Percentiles rank a stretch among this genome's conserved stretches.
These are phyloP conservation scores for Yponomeuta evonymella DNA, from an alignment of 2,888 invertebrate genomes.

Conservation along the genomic window DNA sequence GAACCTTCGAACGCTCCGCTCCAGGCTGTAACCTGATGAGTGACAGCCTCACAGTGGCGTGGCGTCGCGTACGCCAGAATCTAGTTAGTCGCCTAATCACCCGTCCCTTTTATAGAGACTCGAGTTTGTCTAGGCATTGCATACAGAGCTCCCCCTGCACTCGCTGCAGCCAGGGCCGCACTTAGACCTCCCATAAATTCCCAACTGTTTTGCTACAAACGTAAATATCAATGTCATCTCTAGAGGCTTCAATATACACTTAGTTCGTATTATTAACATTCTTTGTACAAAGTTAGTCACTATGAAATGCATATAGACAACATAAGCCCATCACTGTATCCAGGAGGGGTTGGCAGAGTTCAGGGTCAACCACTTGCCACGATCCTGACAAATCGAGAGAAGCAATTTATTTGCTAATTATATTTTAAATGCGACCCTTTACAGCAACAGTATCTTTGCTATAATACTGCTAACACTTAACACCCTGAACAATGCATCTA, in stretches of 20 bases:
- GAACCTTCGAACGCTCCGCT: not conserved
- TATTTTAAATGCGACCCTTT: not conserved
- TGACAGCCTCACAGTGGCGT: conserved; percentile 22
- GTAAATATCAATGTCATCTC: not conserved
- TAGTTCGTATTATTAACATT: not conserved
- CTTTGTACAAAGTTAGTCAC: not conserved
- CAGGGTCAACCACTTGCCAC: no score
- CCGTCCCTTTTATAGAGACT: conserved; percentile 74
- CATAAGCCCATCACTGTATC: no score
- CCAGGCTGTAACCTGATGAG: conserved; percentile 6
- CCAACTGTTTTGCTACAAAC: not conserved
- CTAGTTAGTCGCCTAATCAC: conserved; percentile 68
- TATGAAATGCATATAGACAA: not conserved
- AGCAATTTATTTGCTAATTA: not conserved
- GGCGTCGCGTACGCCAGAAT: conserved; percentile 60
- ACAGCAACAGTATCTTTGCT: not conserved
- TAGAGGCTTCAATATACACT: not conserved
- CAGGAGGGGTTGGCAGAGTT: no score
- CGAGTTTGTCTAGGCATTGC: conserved; percentile 68
- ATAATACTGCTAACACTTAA: not conserved
- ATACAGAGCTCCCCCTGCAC: conserved; percentile 45
- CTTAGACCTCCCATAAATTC: conserved; percentile 21
- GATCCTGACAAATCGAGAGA: no score
- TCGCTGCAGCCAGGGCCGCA: conserved; percentile 52
- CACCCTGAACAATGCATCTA: not conserved